Conservation (phyloP, 2,888 invertebrate species). For the Limnephilus lunatus region DNA sequence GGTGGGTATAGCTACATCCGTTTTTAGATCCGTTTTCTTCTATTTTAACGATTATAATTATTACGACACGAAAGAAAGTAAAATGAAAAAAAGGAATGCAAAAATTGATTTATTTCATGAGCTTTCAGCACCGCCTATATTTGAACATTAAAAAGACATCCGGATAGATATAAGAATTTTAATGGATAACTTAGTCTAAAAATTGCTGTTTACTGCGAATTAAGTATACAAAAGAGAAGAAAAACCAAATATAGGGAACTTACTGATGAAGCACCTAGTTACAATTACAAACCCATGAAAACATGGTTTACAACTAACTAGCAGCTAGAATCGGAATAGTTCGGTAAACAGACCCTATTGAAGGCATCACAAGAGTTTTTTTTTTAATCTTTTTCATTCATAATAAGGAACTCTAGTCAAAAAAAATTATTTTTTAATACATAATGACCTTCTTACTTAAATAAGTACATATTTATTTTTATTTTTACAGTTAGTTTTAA, state of each 20-base stretch:
- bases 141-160: background rate
- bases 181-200: background rate
- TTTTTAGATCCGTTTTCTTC: background rate
- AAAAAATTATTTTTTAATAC: no score
- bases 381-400: no score
- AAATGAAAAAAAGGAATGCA: background rate
- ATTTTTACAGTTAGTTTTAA: no score
- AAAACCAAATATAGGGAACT: background rate
- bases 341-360: no score
- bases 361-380: no score
- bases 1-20: background rate
- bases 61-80: conserved; percentile 28
- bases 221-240: background rate
- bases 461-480: no score
- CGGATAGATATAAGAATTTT: background rate
- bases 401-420: no score
- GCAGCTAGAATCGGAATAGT: no score
- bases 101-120: conserved; percentile 30
- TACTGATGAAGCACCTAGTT: no score
- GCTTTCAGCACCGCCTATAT: conserved; percentile 7
- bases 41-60: background rate
- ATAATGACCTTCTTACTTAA: no score
- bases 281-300: no score
- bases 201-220: background rate
- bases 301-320: no score